These are phyloP conservation scores for Phoxinus phoxinus DNA, from an alignment of 2,113 vertebrate genomes.

Conservation along the genomic window DNA sequence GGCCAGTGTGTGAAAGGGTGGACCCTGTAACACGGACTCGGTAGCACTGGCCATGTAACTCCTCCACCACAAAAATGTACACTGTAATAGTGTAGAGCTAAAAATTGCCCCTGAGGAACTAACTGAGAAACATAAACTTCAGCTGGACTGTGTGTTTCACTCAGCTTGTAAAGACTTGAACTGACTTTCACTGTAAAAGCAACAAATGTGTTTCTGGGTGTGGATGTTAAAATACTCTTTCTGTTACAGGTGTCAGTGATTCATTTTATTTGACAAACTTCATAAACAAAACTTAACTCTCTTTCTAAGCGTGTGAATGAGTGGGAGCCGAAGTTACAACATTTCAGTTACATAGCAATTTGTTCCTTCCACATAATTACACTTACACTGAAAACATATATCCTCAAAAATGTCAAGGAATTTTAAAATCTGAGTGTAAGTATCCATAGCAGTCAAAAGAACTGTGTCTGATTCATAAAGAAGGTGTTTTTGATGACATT, in stretches of 20 bases:
- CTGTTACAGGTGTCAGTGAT: slow-evolving; percentile 38
- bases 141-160: not conserved
- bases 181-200: not conserved
- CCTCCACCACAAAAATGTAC: slow-evolving; percentile 30
- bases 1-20: slow-evolving; percentile 47
- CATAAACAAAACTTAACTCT: not conserved
- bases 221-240: slow-evolving; percentile 39
- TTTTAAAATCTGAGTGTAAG: not conserved
- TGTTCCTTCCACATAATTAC: not conserved
- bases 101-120: slow-evolving; percentile 38
- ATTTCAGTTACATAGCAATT: not conserved
- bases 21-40: not conserved
- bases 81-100: slow-evolving; percentile 28
- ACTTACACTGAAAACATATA: not conserved
- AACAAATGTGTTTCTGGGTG: slow-evolving; percentile 40
- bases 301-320: not conserved
- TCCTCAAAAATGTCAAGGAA: not conserved
- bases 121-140: slow-evolving; percentile 31
- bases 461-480: slow-evolving; percentile 15
- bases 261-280: slow-evolving; percentile 5
- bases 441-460: not conserved
- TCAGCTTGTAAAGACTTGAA: slow-evolving; percentile 50
- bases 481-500: slow-evolving; percentile 1
- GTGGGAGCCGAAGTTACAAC: not conserved
- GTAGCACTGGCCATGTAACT: slow-evolving; percentile 10